A percentile compares a stretch with the other conserved stretches of the same genome.
Conservation (phyloP, 2,888 invertebrate species). For the Quadroppia sp. region DNA sequence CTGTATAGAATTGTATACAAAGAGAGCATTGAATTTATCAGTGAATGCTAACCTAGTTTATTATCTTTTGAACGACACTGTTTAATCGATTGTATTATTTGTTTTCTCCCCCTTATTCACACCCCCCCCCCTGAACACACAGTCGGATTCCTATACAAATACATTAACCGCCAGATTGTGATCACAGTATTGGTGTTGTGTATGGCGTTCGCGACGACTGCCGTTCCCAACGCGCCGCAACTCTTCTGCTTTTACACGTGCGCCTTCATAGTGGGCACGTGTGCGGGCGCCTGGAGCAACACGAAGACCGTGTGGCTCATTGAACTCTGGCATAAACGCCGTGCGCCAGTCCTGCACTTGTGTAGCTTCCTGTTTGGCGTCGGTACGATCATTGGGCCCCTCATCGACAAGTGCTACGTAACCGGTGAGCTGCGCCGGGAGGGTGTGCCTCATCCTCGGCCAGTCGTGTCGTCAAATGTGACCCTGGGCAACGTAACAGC, state of each 20-base stretch:
- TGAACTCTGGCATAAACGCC: background rate
- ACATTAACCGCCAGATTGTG: background rate
- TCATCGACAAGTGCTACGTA: background rate
- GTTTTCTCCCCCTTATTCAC: no score
- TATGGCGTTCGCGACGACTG: background rate
- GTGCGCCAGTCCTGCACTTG: background rate
- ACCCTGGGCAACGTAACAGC: no score
- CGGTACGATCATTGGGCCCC: background rate
- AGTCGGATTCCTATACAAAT: conserved; percentile 16
- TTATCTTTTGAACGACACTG: no score
- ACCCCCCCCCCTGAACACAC: no score
- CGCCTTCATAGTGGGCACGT: background rate
- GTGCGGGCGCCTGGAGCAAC: background rate
- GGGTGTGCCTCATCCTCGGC: no score
- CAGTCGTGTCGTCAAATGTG: no score
- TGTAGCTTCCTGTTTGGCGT: conserved; percentile 3
- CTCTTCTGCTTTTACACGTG: background rate
- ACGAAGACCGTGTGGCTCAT: background rate
- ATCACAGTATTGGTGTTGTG: background rate
- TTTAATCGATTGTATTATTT: no score
- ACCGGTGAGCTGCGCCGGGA: background rate
- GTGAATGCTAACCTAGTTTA: no score
- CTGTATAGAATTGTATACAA: no score
- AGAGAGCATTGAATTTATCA: no score
- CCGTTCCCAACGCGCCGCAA: background rate